phyloP scores from a whole-genome alignment of 1,140 invertebrate genomes.

The Elymnias hypermnestra region DNA sequence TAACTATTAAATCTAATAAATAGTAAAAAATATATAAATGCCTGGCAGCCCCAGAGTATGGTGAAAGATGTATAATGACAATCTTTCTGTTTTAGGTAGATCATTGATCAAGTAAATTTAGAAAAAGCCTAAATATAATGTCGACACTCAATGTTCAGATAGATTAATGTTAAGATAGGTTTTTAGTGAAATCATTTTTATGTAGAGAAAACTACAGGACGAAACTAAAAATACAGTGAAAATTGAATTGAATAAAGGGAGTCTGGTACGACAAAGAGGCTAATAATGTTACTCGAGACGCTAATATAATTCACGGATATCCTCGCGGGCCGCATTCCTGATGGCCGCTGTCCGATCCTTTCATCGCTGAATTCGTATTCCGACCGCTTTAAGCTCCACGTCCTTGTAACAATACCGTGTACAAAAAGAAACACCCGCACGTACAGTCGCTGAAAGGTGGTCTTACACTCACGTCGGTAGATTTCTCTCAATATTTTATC shows the following conservation, averaged over 20 bases:
- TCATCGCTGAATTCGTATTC: constrained; percentile 59
- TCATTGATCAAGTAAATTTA: too few relatives aligned
- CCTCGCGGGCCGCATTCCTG: constrained; percentile 47
- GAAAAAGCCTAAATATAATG: too few relatives aligned
- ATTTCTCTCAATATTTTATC: constrained; percentile 13
- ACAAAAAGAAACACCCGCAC: constrained; percentile 66
- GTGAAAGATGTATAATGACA: too few relatives aligned
- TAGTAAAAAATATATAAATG: too few relatives aligned
- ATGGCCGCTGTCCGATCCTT: constrained; percentile 45
- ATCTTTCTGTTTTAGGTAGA: too few relatives aligned
- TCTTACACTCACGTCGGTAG: constrained; percentile 47
- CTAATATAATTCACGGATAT: constrained; percentile 23
- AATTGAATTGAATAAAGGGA: constrained; percentile 12
- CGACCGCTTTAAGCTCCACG: constrained; percentile 49
- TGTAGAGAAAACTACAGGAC: neutral
- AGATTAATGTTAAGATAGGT: too few relatives aligned
- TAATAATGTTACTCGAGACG: constrained; percentile 20
- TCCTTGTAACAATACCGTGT: constrained; percentile 59
- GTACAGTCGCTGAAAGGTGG: constrained; percentile 56
- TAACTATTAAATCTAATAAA: too few relatives aligned
- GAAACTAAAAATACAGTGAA: constrained; percentile 2
- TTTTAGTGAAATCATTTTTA: too few relatives aligned
- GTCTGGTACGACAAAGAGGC: constrained; percentile 13
- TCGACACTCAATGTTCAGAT: too few relatives aligned
- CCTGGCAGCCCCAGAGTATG: too few relatives aligned